Base-by-base conservation (phyloP, 1,140 invertebrate species). In the Ostrea denselamellosa region DNA sequence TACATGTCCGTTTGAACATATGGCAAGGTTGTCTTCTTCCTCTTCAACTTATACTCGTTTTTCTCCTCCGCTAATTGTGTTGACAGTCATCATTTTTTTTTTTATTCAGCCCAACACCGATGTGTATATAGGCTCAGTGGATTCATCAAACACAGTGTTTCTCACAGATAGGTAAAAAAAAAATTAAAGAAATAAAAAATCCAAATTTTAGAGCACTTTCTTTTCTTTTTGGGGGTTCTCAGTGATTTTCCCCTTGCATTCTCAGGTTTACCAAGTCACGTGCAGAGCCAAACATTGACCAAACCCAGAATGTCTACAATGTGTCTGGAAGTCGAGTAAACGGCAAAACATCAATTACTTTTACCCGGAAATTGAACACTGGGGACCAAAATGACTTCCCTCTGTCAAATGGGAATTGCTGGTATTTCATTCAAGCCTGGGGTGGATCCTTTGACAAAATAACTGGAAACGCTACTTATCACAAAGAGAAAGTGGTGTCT, bases 331-430 rank as follows among this genome's bases (percentile, higher is more conserved):
- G 14, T n/a, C 19, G 19, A 0, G 34, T 34, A 7, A 62, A 85
- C 65, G 87, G 83, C 8, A 19, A 51, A 0, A 52, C 65, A 1
- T 19, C 19, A 1, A 28, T 88, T 5, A 86, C 17, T 2, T 86
- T 89, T 28, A 89, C 34, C 9, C n/a, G 88, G 19, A 82, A 86
- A 25, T 28, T 77, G 9, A 71, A 86, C 62, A 89, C 88, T 52
- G 85, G 85, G 7, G 88, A 89, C 71, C 8, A 17, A 17, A 44
- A 28, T 7, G 86, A 87, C n/a, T 44, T 44, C 52, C 17, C 22
- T 14, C 56, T 87, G 7, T 58, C 81, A 0, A 82, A 87, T 68
- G 81, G 77, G 19, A 28, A 84, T 12, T 87, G 86, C 58, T 58
- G 53, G 28, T 34, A 87, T 28, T 65, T 65, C n/a, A 19, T 87